Conservation (phyloP, 2,888 invertebrate species). For the Pherbina coryleti region DNA sequence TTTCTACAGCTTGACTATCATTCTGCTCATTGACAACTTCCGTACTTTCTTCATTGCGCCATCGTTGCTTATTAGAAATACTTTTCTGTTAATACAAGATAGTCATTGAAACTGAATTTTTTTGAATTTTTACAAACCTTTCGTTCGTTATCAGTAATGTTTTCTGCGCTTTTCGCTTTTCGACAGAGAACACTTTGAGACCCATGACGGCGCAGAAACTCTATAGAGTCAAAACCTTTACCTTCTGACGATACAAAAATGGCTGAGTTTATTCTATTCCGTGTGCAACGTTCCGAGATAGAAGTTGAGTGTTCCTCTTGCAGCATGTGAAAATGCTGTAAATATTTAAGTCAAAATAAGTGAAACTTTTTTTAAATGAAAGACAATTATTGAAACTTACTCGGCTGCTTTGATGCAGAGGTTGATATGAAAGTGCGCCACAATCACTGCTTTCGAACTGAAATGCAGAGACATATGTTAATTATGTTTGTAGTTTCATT, state of each 20-base stretch:
- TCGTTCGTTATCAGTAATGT: slow-evolving; percentile 72
- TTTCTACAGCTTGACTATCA: slow-evolving; percentile 54
- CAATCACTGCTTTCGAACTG: slow-evolving; percentile 69
- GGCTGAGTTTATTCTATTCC: slow-evolving; percentile 87
- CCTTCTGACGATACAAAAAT: slow-evolving; percentile 85
- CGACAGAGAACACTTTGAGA: slow-evolving; percentile 84
- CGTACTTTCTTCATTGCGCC: slow-evolving; percentile 32
- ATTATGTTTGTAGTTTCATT: no score
- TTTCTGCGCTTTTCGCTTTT: slow-evolving; percentile 82
- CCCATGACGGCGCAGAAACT: slow-evolving; percentile 83
- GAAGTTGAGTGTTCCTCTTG: slow-evolving; percentile 77
- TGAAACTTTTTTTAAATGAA: not conserved
- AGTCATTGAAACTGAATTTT: not conserved
- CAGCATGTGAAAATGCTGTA: slow-evolving; percentile 80
- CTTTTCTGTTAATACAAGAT: slow-evolving; percentile 59
- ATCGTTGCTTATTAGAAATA: slow-evolving; percentile 60
- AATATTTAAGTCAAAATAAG: slow-evolving; percentile 46
- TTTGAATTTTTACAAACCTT: slow-evolving; percentile 57
- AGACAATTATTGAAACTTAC: slow-evolving; percentile 55
- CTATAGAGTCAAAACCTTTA: slow-evolving; percentile 82
- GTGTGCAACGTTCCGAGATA: slow-evolving; percentile 74
- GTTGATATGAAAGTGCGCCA: slow-evolving; percentile 61
- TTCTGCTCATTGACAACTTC: slow-evolving; percentile 40
- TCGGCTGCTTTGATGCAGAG: slow-evolving; percentile 67
- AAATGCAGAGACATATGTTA: slow-evolving; percentile 38